A percentile compares a stretch with the other conserved stretches of the same genome.
Evolutionary conservation across 2,113 vertebrate genomes (phyloP).

Genomic region (Pluvialis apricaria): DNA sequence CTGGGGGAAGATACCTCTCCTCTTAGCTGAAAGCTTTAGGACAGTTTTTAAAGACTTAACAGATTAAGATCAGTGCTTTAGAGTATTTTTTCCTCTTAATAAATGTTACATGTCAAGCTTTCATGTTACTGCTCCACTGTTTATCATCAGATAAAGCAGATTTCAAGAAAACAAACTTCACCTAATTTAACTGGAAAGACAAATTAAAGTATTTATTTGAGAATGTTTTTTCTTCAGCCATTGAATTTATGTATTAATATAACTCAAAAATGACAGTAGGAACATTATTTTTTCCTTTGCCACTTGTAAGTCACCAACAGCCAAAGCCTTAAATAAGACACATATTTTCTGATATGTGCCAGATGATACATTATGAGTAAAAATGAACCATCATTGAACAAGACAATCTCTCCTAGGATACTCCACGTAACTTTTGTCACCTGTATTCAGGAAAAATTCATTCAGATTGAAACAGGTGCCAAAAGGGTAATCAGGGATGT

Average conservation of each 20-base stretch:
- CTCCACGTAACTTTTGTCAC: neutral
- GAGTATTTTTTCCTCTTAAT: neutral
- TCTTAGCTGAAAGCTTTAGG: neutral
- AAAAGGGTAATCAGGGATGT: neutral
- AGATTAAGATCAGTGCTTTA: constrained; percentile 1
- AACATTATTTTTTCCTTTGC: neutral
- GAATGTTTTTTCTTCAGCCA: neutral
- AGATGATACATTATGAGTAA: neutral
- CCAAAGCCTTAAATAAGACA: neutral
- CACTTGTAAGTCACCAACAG: neutral
- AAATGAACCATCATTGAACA: neutral
- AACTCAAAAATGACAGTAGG: neutral
- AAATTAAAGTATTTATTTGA: neutral
- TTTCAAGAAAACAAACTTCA: neutral
- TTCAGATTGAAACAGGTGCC: neutral
- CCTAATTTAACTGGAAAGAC: neutral
- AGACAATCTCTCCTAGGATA: neutral
- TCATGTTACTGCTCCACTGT: neutral
- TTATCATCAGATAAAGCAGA: neutral
- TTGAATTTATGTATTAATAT: neutral
- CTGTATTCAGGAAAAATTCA: neutral
- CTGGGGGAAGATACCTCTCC: neutral
- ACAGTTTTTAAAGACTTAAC: neutral
- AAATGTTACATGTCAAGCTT: neutral
- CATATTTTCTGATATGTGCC: neutral